Conservation (phyloP, 2,888 invertebrate genomes). For the Nomada ferruginata region DNA sequence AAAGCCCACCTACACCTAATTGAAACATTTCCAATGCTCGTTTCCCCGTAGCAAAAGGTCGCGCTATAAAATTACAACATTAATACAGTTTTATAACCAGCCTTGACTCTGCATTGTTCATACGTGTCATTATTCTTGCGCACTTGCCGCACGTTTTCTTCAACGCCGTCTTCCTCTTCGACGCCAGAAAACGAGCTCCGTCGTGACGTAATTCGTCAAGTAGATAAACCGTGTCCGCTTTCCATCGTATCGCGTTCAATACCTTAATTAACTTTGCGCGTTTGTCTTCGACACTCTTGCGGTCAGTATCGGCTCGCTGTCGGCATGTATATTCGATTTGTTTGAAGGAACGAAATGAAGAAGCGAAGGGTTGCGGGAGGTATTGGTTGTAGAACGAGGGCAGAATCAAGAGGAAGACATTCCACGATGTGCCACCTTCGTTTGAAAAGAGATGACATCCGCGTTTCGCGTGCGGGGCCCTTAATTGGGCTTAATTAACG, state of each 20-base stretch:
- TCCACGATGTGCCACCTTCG: slow-evolving; percentile 56
- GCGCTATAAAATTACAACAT: slow-evolving; percentile 24
- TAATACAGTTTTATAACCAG: slow-evolving; percentile 40
- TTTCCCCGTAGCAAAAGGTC: slow-evolving; percentile 2
- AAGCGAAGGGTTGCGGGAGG: not conserved
- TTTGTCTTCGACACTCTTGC: slow-evolving; percentile 4
- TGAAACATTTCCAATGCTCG: slow-evolving; percentile 11
- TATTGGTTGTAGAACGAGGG: not conserved
- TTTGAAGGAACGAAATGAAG: too few species aligned
- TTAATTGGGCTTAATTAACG: slow-evolving; percentile 80
- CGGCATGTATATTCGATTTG: not conserved
- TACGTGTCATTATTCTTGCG: not conserved
- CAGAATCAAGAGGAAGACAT: slow-evolving; percentile 42
- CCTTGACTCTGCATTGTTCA: slow-evolving; percentile 36
- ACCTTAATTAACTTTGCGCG: slow-evolving; percentile 62
- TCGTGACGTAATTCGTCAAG: slow-evolving; percentile 71
- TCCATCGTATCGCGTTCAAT: slow-evolving; percentile 45
- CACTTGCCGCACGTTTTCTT: not conserved
- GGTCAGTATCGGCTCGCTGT: not conserved
- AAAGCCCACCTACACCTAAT: slow-evolving; percentile 7
- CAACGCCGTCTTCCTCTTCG: not conserved
- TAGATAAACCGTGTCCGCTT: slow-evolving; percentile 67
- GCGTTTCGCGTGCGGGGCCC: slow-evolving; percentile 70
- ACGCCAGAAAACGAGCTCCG: slow-evolving; percentile 22
- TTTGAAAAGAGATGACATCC: slow-evolving; percentile 54